These are phyloP conservation scores for Hippopotamus amphibius DNA, from an alignment of 2,113 vertebrate species.

Conservation along the genomic window DNA sequence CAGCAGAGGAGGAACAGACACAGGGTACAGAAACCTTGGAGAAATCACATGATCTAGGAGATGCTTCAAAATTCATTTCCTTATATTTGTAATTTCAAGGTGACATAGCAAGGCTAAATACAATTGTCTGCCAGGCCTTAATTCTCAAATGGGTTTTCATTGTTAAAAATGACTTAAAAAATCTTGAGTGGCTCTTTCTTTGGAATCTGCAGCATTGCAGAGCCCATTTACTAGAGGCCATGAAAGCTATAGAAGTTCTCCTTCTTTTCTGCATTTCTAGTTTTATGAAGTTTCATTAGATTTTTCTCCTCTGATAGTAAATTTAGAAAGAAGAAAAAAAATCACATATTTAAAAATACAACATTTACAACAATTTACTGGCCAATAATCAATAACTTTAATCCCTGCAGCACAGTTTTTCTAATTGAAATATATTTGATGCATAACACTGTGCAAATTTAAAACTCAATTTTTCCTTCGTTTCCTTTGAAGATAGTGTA, in stretches of 20 bases:
- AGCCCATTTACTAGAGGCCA: background rate
- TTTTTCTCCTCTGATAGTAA: slow-evolving; percentile 15
- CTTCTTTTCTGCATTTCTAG: background rate
- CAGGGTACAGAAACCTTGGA: background rate
- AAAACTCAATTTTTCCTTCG: background rate
- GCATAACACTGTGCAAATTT: background rate
- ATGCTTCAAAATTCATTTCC: background rate
- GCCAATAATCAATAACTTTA: background rate
- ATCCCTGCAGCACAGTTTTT: background rate
- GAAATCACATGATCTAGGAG: background rate
- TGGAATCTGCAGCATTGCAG: background rate
- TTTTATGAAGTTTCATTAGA: background rate
- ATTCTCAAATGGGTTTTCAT: slow-evolving; percentile 1
- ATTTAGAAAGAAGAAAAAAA: slow-evolving; percentile 10
- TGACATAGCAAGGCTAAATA: background rate
- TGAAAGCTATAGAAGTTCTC: background rate
- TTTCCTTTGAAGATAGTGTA: background rate
- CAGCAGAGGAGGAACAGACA: background rate
- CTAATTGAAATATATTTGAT: background rate
- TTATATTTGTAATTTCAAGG: background rate
- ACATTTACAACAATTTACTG: background rate
- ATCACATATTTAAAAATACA: background rate
- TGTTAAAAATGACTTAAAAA: background rate
- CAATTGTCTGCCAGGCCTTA: background rate
- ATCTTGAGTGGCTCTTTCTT: background rate